Evolutionary conservation across 2,797 vertebrate genomes (phyloP).

Genomic region (Micromesistius poutassou): DNA sequence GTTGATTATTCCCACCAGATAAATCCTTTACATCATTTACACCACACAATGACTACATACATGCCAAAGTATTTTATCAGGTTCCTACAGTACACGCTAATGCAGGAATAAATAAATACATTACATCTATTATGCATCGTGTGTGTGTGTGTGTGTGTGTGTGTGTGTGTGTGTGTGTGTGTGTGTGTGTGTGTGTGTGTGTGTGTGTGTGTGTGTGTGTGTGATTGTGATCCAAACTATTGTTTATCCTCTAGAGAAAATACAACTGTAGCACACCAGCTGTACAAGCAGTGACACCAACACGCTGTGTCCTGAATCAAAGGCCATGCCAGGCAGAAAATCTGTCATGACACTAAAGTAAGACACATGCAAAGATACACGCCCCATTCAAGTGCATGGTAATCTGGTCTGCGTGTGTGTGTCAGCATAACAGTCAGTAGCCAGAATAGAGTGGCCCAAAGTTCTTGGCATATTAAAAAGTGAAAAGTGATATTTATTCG

Average conservation of each 20-base stretch:
- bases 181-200: too few relatives aligned
- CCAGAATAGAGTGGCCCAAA: neutral
- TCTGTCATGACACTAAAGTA: conserved; percentile 56
- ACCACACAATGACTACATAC: neutral
- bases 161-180: too few relatives aligned
- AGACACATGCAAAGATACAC: conserved; percentile 33
- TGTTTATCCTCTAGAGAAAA: conserved; percentile 49
- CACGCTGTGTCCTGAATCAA: conserved; percentile 44
- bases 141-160: too few relatives aligned
- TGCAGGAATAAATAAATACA: neutral
- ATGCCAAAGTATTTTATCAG: neutral
- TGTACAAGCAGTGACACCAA: conserved; percentile 40
- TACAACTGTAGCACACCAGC: conserved; percentile 44
- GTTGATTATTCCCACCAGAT: neutral
- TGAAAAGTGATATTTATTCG: conserved; percentile 28
- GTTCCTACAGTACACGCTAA: neutral
- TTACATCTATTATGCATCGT: neutral
- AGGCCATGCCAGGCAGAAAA: conserved; percentile 58
- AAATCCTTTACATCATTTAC: neutral
- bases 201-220: too few relatives aligned
- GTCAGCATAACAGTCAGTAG: conserved; percentile 19
- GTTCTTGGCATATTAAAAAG: neutral
- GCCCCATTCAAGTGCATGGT: conserved; percentile 21
- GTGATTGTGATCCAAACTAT: conserved; percentile 50
- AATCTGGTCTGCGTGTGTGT: conserved; percentile 8